Evolutionary conservation across 2,113 vertebrate genomes (phyloP).

Genomic region (Lasiurus cinereus): DNA sequence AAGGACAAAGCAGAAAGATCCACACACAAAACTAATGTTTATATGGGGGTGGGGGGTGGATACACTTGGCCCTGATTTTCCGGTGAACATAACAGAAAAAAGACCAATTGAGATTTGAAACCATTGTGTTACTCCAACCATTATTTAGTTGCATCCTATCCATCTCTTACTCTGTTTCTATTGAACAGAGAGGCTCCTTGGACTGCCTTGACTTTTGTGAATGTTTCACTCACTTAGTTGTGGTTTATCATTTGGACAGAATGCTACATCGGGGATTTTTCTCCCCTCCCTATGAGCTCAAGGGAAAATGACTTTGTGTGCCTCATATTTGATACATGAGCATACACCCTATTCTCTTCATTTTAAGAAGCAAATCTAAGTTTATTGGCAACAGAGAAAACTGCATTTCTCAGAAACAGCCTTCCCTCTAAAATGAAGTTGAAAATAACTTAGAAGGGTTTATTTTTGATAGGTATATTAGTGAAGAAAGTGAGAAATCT

Average conservation of each 20-base stretch:
- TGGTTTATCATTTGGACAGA: slow-evolving; percentile 70
- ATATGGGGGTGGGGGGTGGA: slow-evolving; percentile 80
- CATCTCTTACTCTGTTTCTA: slow-evolving; percentile 1
- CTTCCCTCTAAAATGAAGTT: slow-evolving; percentile 24
- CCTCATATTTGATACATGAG: slow-evolving; percentile 43
- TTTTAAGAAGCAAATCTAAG: slow-evolving; percentile 45
- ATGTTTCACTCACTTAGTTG: slow-evolving; percentile 38
- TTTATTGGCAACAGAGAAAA: slow-evolving; percentile 65
- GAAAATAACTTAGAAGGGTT: not conserved
- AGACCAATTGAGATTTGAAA: slow-evolving; percentile 45
- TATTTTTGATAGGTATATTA: not conserved
- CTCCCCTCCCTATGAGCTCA: slow-evolving; percentile 54
- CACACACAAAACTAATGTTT: slow-evolving; percentile 94
- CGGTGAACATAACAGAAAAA: slow-evolving; percentile 20
- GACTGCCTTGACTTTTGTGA: slow-evolving; percentile 30
- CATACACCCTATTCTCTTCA: slow-evolving; percentile 28
- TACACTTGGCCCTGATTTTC: slow-evolving; percentile 32
- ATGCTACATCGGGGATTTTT: slow-evolving; percentile 50
- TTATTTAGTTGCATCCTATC: slow-evolving; percentile 53
- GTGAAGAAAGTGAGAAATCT: slow-evolving; percentile 29
- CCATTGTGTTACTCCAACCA: not conserved
- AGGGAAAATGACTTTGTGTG: slow-evolving; percentile 67
- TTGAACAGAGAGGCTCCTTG: not conserved
- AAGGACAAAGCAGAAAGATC: slow-evolving; percentile 93
- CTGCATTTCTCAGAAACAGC: not conserved